Evolutionary conservation across 2,113 vertebrate genomes (phyloP), one percentile per base, ranked within the genome.

Genomic region (Sarotherodon lohbergeri): DNA sequence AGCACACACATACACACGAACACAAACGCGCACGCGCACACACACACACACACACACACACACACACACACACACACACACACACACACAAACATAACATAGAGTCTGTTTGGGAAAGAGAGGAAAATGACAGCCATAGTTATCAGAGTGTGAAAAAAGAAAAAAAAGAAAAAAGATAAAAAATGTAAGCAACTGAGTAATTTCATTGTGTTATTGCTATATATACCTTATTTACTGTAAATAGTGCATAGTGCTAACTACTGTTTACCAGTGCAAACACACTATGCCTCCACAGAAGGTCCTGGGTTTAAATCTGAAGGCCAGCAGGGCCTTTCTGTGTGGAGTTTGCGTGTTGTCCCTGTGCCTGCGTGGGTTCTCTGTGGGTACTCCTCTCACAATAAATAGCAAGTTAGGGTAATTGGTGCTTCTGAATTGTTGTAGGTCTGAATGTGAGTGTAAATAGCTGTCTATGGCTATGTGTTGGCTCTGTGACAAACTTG

Each of bases 61-160:
- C 16, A 1, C 43, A 46, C 46, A 1, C 13, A 36, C 34, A 36
- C 34, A 36, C 34, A 36, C 48, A 3, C 46, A 14, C 6, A 1
- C 2, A 1, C 11, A 4, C 22, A 3, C 22, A 4, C 12, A 1
- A 4, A 5, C 2, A 2, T 0, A 32, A 57, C 55, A 14, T 27
- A 29, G 55, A 57, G 24, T 9, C 13, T 57, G 13, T 29, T 13
- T 9, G 29, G 13, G 24, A 57, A 34, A 61, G 29, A 34, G 16
- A 61, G 57, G 34, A 34, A 61, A 61, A 34, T 61, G 29, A 34
- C 59, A 63, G 29, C 29, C 0, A 19, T 4, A 19, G 59, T 34
- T 63, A 63, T 63, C 29, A 61, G 57, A 34, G 8, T 34, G 3
- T 32, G 27, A 2, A 9, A 29, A 59, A 59, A 59, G 14, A 29